These are phyloP conservation scores for Hippocampus zosterae DNA, from an alignment of 2,113 vertebrate genomes.

Conservation along the genomic window DNA sequence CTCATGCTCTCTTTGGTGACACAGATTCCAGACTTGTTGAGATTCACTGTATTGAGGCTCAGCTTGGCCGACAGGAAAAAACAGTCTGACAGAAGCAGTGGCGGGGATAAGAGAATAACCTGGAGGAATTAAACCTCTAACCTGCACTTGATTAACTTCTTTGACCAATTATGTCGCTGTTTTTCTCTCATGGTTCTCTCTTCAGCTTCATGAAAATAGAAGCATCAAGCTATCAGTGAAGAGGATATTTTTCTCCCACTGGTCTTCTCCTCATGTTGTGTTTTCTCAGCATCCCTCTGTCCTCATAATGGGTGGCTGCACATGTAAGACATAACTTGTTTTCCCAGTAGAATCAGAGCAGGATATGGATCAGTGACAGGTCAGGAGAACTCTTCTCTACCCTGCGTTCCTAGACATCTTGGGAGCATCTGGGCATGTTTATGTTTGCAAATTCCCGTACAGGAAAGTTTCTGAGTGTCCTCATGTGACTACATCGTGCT, in stretches of 20 bases:
- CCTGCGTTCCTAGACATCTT: slow-evolving; percentile 55
- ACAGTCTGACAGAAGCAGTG: slow-evolving; percentile 39
- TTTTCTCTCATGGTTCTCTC: neutral
- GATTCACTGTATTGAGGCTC: slow-evolving; percentile 34
- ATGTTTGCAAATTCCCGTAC: slow-evolving; percentile 51
- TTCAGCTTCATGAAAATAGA: neutral
- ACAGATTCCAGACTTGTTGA: slow-evolving; percentile 32
- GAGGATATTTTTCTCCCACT: slow-evolving; percentile 37
- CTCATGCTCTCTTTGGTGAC: slow-evolving; percentile 41
- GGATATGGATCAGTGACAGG: slow-evolving; percentile 49
- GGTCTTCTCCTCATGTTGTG: slow-evolving; percentile 29
- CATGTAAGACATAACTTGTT: slow-evolving; percentile 60
- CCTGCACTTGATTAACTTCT: slow-evolving; percentile 1
- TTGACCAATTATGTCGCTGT: slow-evolving; percentile 2
- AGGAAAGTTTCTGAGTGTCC: slow-evolving; percentile 45
- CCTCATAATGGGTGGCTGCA: slow-evolving; percentile 49
- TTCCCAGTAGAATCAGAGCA: slow-evolving; percentile 57
- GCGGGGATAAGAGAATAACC: slow-evolving; percentile 11
- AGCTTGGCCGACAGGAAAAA: slow-evolving; percentile 44
- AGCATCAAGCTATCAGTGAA: neutral
- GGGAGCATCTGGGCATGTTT: slow-evolving; percentile 55
- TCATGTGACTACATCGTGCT: neutral
- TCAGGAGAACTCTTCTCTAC: slow-evolving; percentile 42
- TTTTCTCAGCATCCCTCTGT: slow-evolving; percentile 58
- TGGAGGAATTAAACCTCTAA: slow-evolving; percentile 14